Conservation (phyloP, 2,113 vertebrate species). For the Psephotus haematonotus region DNA sequence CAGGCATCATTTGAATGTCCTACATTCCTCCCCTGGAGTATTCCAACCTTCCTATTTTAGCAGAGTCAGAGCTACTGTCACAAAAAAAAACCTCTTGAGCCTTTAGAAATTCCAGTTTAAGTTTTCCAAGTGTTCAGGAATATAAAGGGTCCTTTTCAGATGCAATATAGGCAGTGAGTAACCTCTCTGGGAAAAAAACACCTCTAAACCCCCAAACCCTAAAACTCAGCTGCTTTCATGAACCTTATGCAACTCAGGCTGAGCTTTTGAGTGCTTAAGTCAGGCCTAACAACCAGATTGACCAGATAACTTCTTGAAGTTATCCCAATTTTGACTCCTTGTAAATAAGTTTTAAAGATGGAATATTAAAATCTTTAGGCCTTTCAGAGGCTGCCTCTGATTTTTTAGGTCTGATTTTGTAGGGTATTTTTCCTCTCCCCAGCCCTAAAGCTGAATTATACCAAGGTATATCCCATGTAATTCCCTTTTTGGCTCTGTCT, state of each 20-base stretch:
- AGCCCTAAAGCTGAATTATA: slow-evolving; percentile 21
- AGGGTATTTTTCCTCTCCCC: background rate
- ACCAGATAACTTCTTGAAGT: background rate
- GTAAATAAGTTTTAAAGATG: slow-evolving; percentile 13
- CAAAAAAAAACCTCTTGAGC: background rate
- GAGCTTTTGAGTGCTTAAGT: background rate
- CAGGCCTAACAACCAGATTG: background rate
- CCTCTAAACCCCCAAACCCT: background rate
- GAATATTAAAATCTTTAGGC: background rate
- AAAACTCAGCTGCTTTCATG: background rate
- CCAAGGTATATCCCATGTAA: slow-evolving; percentile 29
- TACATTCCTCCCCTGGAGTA: background rate
- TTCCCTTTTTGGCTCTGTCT: slow-evolving; percentile 33
- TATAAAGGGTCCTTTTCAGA: background rate
- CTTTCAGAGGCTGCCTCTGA: background rate
- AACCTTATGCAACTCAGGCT: background rate
- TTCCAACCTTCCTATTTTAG: background rate
- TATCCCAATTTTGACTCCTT: background rate
- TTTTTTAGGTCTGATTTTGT: background rate
- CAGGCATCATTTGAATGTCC: background rate
- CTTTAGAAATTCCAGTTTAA: background rate
- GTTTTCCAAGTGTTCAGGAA: background rate
- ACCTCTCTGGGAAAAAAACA: background rate
- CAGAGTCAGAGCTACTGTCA: background rate
- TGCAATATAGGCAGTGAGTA: background rate